These are phyloP conservation scores for Lydus trimaculatus DNA, from an alignment of 2,888 invertebrate species.

Conservation along the genomic window DNA sequence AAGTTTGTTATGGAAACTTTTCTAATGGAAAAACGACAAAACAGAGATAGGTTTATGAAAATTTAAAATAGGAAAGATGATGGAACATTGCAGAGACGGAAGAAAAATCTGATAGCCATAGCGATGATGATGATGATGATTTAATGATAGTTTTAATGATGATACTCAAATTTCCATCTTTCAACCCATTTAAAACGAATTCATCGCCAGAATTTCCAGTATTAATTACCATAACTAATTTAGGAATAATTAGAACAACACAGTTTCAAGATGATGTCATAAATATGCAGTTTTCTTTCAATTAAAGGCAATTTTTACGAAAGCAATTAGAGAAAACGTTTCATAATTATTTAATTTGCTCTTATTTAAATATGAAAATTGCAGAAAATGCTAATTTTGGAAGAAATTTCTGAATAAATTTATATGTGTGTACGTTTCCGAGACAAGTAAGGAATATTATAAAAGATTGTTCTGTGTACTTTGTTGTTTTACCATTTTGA, in stretches of 20 bases:
- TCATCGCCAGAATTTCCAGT: constrained; percentile 38
- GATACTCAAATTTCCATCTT: constrained; percentile 44
- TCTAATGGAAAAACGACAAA: background rate
- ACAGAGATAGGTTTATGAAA: background rate
- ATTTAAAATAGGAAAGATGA: background rate
- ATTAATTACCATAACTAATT: constrained; percentile 49
- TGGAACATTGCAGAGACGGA: background rate
- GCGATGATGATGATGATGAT: background rate
- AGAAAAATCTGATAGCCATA: background rate
- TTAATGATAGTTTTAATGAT: constrained; percentile 27
- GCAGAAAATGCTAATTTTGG: background rate
- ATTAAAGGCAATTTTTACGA: constrained; percentile 8
- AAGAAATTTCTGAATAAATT: too few relatives aligned
- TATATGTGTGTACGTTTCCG: too few relatives aligned
- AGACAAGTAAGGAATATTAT: too few relatives aligned
- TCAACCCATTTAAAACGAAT: constrained; percentile 36
- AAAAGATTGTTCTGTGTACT: too few relatives aligned
- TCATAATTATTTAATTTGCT: constrained; percentile 8
- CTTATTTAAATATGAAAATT: too few relatives aligned
- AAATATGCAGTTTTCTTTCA: constrained; percentile 41
- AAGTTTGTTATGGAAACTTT: constrained; percentile 13
- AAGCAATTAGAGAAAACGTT: constrained; percentile 13
- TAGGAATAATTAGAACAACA: constrained; percentile 44
- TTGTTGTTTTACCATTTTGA: too few relatives aligned
- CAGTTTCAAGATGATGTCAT: constrained; percentile 37